Percentiles rank a stretch among this genome's conserved stretches.
Evolutionary conservation across 2,888 invertebrate species (phyloP).

Genomic region (Clivina fossor): DNA sequence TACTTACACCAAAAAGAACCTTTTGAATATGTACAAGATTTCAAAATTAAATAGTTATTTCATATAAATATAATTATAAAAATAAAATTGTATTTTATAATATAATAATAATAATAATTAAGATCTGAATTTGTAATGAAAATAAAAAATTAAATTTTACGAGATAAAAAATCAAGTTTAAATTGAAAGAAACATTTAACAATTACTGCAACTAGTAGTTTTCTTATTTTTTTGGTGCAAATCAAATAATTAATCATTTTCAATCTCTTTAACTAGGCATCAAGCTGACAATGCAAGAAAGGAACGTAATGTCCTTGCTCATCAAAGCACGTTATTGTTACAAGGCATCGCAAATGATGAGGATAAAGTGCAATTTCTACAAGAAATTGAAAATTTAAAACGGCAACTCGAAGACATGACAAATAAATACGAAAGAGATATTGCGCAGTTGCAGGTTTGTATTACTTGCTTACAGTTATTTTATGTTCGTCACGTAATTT

Average conservation of each 20-base stretch:
- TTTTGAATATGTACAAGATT: too few relatives aligned
- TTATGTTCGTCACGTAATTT: too few relatives aligned
- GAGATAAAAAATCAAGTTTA: neutral
- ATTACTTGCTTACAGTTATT: too few relatives aligned
- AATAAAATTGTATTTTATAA: slow-evolving; percentile 7
- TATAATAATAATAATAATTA: too few relatives aligned
- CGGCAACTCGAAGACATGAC: slow-evolving; percentile 64
- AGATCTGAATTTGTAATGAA: too few relatives aligned
- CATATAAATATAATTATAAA: too few relatives aligned
- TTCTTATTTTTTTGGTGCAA: neutral
- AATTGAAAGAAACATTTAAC: neutral
- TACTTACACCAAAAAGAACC: too few relatives aligned
- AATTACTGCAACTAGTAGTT: neutral
- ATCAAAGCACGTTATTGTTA: slow-evolving; percentile 65
- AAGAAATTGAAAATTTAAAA: slow-evolving; percentile 65
- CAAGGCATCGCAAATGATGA: slow-evolving; percentile 62
- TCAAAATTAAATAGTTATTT: too few relatives aligned
- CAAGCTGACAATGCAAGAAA: slow-evolving; percentile 65
- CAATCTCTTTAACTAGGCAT: too few relatives aligned
- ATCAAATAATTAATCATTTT: slow-evolving; percentile 3
- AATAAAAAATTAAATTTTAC: too few relatives aligned
- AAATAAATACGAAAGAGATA: slow-evolving; percentile 58
- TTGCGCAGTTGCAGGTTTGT: slow-evolving; percentile 62
- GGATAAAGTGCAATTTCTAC: slow-evolving; percentile 57
- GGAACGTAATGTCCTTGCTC: slow-evolving; percentile 64